Evolutionary conservation across 2,888 invertebrate genomes (phyloP).

Genomic region (Phytoseiulus persimilis): DNA sequence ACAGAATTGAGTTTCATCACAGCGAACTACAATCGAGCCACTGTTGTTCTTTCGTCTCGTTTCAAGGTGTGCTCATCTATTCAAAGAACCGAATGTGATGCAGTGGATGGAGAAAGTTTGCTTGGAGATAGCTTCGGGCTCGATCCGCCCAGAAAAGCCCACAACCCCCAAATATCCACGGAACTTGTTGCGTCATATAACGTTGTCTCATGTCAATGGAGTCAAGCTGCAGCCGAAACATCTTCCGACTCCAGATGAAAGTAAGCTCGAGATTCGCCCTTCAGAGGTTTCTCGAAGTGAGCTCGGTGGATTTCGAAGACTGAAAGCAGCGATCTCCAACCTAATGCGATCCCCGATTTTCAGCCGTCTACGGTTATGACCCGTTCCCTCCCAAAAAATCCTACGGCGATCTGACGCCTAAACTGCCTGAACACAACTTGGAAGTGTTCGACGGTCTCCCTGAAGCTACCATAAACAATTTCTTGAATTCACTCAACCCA

Average conservation of each 20-base stretch:
- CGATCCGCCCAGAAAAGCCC: background rate
- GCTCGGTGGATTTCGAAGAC: too few species aligned
- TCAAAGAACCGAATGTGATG: background rate
- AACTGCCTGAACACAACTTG: background rate
- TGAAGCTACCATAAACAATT: slow-evolving; percentile 11
- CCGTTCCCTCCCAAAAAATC: slow-evolving; percentile 15
- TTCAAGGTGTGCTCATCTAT: slow-evolving; percentile 8
- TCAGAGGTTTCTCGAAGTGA: background rate
- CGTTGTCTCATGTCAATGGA: background rate
- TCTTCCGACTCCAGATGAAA: background rate
- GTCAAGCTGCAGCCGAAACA: background rate
- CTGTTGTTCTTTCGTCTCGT: too few species aligned
- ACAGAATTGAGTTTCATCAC: too few species aligned
- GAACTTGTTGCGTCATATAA: slow-evolving; percentile 12
- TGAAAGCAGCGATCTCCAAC: too few species aligned
- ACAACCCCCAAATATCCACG: background rate
- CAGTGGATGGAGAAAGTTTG: slow-evolving; percentile 11
- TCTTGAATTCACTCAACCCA: slow-evolving; percentile 22
- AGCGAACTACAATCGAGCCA: too few species aligned
- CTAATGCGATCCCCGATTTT: background rate
- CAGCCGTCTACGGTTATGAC: slow-evolving; percentile 7
- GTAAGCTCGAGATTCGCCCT: background rate
- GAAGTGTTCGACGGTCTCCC: background rate
- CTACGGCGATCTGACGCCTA: background rate
- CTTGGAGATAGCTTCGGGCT: background rate